Percentiles rank a stretch among this genome's conserved stretches.
Evolutionary conservation across 2,113 vertebrate species (phyloP).

Genomic region (Neodon shergylaensis): DNA sequence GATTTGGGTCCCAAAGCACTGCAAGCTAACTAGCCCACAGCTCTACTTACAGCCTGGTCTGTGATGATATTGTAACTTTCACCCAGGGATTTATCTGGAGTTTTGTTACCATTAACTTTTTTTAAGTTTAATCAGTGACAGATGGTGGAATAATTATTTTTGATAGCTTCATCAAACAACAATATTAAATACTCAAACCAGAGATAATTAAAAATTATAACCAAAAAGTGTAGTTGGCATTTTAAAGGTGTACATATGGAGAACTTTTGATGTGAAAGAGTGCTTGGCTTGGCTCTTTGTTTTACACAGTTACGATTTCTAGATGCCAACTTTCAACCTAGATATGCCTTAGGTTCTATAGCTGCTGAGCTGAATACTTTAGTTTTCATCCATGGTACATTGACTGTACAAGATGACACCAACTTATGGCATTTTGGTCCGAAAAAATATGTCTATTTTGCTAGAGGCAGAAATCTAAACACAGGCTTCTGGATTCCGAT

Average conservation of each 20-base stretch:
- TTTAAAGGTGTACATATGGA: not conserved
- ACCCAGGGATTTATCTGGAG: not conserved
- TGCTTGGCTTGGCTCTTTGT: not conserved
- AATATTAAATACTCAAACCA: not conserved
- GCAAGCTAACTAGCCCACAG: rapidly evolving
- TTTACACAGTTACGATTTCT: not conserved
- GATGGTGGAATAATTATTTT: not conserved
- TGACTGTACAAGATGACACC: not conserved
- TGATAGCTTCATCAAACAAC: not conserved
- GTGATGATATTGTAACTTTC: not conserved
- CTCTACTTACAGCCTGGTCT: not conserved
- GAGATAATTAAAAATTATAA: conserved; percentile 20
- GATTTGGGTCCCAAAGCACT: not conserved
- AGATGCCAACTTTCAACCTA: not conserved
- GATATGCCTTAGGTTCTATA: not conserved
- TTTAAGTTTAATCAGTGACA: not conserved
- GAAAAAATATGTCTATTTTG: not conserved
- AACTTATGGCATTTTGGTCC: not conserved
- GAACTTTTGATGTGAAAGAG: not conserved
- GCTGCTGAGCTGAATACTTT: not conserved
- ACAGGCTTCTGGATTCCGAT: not conserved
- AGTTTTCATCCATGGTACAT: not conserved
- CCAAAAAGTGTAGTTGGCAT: not conserved
- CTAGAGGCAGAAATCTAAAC: not conserved
- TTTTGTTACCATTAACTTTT: not conserved